phyloP scores from a whole-genome alignment of 1,140 invertebrate genomes.

The Antheraea pernyi region DNA sequence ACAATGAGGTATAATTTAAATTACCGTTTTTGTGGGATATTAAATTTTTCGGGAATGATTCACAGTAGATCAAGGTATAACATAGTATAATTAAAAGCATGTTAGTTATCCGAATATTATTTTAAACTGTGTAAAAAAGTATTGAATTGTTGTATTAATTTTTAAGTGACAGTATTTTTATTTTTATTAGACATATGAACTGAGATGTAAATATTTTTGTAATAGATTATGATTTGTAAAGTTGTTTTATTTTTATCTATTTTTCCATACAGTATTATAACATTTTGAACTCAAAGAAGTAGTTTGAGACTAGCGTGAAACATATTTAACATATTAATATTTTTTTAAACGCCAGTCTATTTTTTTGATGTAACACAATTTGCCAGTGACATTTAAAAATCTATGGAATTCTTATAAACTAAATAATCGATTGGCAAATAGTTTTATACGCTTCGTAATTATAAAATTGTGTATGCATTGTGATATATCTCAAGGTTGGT shows the following conservation, averaged over 20 bases:
- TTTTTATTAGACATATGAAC: background rate
- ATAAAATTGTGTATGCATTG: constrained; percentile 13
- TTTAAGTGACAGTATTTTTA: background rate
- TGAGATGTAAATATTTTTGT: background rate
- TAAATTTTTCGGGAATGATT: too few relatives aligned
- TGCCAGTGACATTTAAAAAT: background rate
- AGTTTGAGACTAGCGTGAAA: too few relatives aligned
- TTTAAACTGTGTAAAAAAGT: background rate
- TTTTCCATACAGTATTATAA: background rate
- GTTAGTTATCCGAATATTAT: background rate
- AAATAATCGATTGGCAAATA: background rate
- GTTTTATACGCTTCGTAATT: constrained; percentile 8
- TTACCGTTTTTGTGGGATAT: background rate
- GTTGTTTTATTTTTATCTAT: background rate
- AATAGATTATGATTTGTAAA: constrained; percentile 2
- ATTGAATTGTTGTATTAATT: background rate
- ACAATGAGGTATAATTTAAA: constrained; percentile 37
- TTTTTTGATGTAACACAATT: background rate
- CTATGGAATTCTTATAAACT: background rate
- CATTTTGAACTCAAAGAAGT: background rate
- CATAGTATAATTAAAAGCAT: background rate
- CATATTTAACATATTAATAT: background rate
- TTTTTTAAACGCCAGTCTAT: background rate
- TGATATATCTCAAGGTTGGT: constrained; percentile 11
- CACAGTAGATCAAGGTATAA: too few relatives aligned